Evolutionary conservation across 35 echinoderm and acorn worm genomes (phyloP).

Genomic region (Ptychodera flava): DNA sequence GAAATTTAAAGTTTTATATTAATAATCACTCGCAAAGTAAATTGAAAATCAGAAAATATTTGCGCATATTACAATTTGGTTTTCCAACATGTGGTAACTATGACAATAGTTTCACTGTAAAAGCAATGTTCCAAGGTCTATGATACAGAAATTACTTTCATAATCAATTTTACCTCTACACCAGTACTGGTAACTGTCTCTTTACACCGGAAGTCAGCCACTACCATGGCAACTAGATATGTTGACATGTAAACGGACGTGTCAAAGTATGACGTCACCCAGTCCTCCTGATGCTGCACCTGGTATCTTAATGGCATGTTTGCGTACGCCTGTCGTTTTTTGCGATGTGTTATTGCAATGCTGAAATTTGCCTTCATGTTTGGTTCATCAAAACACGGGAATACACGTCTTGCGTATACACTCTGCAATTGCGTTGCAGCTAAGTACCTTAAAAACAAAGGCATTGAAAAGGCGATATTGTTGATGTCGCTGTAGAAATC

Average conservation of each 20-base stretch:
- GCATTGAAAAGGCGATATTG: no score
- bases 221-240: not conserved
- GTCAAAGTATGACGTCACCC: not conserved
- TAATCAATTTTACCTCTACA: constrained; percentile 41
- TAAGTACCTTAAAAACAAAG: not conserved
- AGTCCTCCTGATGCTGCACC: not conserved
- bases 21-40: no score
- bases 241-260: not conserved
- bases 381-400: not conserved
- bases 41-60: no score
- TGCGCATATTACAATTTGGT: no score
- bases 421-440: not conserved
- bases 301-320: not conserved
- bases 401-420: not conserved
- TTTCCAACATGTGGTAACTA: no score
- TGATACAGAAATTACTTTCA: not conserved
- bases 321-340: not conserved
- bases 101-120: no score
- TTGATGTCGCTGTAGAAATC: no score
- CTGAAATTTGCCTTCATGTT: not conserved
- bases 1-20: no score
- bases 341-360: not conserved
- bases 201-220: not conserved
- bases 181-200: constrained; percentile 21
- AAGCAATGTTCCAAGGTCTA: no score